Conservation (phyloP, 2,113 vertebrate genomes). For the Pelmatolapia mariae region DNA sequence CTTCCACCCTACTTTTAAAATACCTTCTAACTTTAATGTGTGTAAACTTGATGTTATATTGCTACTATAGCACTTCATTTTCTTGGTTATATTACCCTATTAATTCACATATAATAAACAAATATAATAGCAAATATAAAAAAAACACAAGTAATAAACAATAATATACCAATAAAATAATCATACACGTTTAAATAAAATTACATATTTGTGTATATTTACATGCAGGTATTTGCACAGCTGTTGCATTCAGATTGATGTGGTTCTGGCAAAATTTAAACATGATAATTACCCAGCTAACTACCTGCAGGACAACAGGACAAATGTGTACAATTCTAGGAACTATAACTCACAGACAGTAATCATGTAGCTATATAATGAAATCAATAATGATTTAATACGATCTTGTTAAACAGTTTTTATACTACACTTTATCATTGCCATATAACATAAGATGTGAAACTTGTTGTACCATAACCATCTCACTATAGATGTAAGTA, state of each 20-base stretch:
- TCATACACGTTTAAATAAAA: rapidly evolving
- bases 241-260: not conserved
- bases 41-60: not conserved
- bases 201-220: not conserved
- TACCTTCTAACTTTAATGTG: not conserved
- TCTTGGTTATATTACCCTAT: not conserved
- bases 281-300: not conserved
- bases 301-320: not conserved
- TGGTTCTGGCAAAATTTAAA: not conserved
- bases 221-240: not conserved
- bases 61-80: not conserved
- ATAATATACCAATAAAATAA: not conserved
- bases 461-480: not conserved
- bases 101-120: not conserved
- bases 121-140: not conserved
- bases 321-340: not conserved
- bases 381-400: not conserved
- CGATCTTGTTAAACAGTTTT: not conserved
- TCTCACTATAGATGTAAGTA: not conserved
- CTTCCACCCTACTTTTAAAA: not conserved
- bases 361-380: not conserved
- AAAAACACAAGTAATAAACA: not conserved
- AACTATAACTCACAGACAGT: not conserved
- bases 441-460: not conserved
- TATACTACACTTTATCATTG: not conserved